Base-by-base conservation (phyloP, 2,113 vertebrate species). In the Larimichthys crocea region DNA sequence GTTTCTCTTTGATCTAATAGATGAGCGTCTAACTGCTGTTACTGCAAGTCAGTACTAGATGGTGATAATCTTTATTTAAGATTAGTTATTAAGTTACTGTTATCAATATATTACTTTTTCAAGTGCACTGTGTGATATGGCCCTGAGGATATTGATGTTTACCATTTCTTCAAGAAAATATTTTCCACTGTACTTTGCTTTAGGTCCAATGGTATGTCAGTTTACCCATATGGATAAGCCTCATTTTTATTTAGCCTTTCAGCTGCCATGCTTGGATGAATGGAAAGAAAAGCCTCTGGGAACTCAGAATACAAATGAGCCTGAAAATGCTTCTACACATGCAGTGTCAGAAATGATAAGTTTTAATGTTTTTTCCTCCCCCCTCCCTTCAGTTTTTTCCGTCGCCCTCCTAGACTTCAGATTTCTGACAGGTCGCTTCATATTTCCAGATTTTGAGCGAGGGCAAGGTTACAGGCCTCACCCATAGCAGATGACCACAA, bases 261-360 rank as follows among this genome's bases (percentile, higher is more conserved):
- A 85, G 87, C 78, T 83, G 66, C 60, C 59, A 80, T 65, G 81
- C 82, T 80, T 77, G 73, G 80, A 42, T 91, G 85, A 92, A 87
- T 86, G 63, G 50, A 86, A 84, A 86, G 66, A 83, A 90, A 86
- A 88, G 73, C 81, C 67, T 70, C 44, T 74, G 74, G 83, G 63
- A 86, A 79, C 67, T 86, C 50, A 53, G 85, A 89, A 92, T 89
- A 88, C 75, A 91, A 88, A 91, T 91, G 79, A 87, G 80, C 83
- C 50, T 76, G 71, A 86, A 67, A 84, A 79, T 62, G 70, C 76
- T 79, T 88, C 42, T 17, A 85, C 67, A 87, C 67, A 88, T 57
- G 59, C 55, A 16, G 4, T 87, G 88, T 86, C 80, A 86, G 50
- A 89, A 85, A 85, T 90, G 57, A 79, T 68, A 92, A 48, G 75